phyloP scores from a whole-genome alignment of 2,113 vertebrate genomes.

The Ramphastos sulfuratus region DNA sequence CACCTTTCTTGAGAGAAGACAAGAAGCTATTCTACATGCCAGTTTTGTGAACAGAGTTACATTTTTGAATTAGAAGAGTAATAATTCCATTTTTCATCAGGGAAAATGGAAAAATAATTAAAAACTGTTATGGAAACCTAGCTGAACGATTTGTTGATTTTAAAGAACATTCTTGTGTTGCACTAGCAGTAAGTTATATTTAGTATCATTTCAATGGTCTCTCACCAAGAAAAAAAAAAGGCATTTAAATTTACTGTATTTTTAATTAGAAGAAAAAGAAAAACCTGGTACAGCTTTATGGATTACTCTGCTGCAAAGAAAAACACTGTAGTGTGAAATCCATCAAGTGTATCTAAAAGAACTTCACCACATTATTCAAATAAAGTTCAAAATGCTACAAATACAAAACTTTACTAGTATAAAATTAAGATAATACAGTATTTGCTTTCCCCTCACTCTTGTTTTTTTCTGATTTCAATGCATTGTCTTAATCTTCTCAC shows the following conservation, averaged over 20 bases:
- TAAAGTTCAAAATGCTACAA: background rate
- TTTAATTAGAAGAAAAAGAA: conserved; percentile 12
- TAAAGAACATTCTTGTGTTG: background rate
- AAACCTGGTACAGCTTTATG: background rate
- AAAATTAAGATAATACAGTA: background rate
- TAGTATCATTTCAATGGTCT: background rate
- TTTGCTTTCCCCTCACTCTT: background rate
- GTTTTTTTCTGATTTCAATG: background rate
- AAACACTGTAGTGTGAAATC: background rate
- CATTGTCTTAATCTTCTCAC: background rate
- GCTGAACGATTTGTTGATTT: background rate
- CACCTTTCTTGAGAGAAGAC: background rate
- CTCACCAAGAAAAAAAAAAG: background rate
- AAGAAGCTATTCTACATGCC: background rate
- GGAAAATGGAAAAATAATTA: conserved; percentile 28
- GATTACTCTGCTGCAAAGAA: background rate
- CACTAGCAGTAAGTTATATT: background rate
- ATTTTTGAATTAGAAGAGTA: background rate
- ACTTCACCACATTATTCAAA: background rate
- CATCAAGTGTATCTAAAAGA: background rate
- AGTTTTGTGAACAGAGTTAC: background rate
- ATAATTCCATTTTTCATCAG: conserved; percentile 7
- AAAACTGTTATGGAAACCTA: background rate
- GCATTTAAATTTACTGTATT: background rate
- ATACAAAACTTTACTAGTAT: background rate